phyloP scores from a whole-genome alignment of 2,797 vertebrate genomes.

The Tiaroga cobitis region DNA sequence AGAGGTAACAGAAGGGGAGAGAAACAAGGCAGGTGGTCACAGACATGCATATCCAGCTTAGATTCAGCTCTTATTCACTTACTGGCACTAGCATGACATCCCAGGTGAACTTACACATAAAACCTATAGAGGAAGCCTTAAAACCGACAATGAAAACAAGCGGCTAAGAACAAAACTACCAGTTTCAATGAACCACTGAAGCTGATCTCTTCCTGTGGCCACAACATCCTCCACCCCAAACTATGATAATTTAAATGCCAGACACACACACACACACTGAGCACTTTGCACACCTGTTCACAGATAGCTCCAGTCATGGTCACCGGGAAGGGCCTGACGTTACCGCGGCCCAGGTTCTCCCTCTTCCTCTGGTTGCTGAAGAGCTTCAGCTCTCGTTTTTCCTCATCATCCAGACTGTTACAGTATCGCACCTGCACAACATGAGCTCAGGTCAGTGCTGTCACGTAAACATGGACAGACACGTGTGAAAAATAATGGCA shows the following conservation, averaged over 20 bases:
- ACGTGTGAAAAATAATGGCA: conserved; percentile 38
- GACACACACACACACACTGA: conserved; percentile 1
- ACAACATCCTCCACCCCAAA: conserved; percentile 2
- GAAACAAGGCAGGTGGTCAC: conserved; percentile 47
- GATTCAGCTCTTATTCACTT: conserved; percentile 49
- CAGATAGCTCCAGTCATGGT: conserved; percentile 98
- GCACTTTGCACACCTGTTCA: conserved; percentile 84
- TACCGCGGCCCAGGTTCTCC: conserved; percentile 94
- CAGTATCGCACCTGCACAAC: conserved; percentile 90
- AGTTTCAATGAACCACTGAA: not conserved
- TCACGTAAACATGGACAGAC: conserved; percentile 69
- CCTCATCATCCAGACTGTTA: conserved; percentile 94
- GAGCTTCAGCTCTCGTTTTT: conserved; percentile 96
- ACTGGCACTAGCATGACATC: conserved; percentile 14
- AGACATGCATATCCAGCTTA: conserved; percentile 52
- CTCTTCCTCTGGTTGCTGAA: conserved; percentile 97
- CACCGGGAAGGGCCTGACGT: conserved; percentile 92
- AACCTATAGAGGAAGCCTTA: not conserved
- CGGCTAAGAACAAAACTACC: not conserved
- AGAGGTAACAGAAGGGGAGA: conserved; percentile 48
- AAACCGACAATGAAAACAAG: conserved; percentile 7
- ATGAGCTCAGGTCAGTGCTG: not conserved
- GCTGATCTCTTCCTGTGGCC: not conserved
- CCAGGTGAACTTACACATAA: conserved; percentile 27
- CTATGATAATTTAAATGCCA: not conserved